phyloP scores from a whole-genome alignment of 2,113 vertebrate species.

The Ptyas mucosa region DNA sequence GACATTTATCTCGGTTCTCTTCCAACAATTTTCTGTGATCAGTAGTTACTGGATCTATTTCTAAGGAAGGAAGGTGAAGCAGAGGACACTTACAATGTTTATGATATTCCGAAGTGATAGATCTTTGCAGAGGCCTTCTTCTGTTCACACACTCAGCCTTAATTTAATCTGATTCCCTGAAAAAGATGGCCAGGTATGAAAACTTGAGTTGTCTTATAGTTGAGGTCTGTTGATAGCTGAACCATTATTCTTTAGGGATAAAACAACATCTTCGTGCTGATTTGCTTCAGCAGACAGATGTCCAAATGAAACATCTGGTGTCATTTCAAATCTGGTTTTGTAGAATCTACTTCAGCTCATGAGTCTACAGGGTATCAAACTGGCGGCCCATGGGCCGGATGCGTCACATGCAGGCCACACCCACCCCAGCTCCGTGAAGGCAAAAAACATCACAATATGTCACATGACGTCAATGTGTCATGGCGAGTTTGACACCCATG shows the following conservation, averaged over 20 bases:
- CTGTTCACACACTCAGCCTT: not conserved
- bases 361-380: not conserved
- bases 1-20: not conserved
- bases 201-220: not conserved
- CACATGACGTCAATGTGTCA: no score
- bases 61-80: not conserved
- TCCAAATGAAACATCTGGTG: not conserved
- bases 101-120: not conserved
- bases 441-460: no score
- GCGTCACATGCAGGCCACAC: no score
- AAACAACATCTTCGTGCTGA: not conserved
- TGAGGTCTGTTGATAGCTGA: not conserved
- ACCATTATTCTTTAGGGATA: not conserved
- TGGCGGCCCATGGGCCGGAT: no score
- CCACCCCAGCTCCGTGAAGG: no score
- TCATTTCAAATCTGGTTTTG: not conserved
- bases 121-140: not conserved
- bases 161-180: not conserved
- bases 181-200: not conserved
- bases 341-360: not conserved
- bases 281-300: not conserved
- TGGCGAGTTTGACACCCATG: no score
- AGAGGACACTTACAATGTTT: not conserved
- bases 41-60: not conserved
- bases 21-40: not conserved